Evolutionary conservation across 2,888 invertebrate species (phyloP).

Genomic region (Seira musarum): DNA sequence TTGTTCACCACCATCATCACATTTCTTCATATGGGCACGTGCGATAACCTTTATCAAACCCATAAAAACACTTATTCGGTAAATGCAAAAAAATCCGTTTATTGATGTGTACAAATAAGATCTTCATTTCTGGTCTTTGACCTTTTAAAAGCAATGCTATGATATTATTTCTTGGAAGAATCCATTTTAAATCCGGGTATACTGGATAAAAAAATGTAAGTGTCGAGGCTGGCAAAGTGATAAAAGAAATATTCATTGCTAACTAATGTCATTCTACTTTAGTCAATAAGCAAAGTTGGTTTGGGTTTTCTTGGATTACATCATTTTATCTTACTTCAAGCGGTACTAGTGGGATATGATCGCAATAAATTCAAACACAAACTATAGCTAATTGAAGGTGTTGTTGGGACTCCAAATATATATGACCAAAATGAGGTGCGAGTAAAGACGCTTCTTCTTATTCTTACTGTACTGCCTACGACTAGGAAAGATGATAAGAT

Average conservation of each 20-base stretch:
- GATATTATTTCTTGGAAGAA: not conserved
- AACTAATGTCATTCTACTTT: not conserved
- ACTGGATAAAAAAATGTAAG: not conserved
- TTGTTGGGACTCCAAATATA: too few relatives aligned
- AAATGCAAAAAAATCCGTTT: not conserved
- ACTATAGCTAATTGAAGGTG: too few relatives aligned
- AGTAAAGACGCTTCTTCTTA: too few relatives aligned
- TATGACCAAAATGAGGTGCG: too few relatives aligned
- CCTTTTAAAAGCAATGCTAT: not conserved
- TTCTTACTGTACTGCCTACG: too few relatives aligned
- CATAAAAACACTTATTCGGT: not conserved
- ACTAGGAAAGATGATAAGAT: too few relatives aligned
- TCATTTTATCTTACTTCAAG: not conserved
- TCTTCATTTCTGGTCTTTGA: conserved; percentile 5
- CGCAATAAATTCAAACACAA: too few relatives aligned
- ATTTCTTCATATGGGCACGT: not conserved
- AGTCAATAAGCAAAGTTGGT: not conserved
- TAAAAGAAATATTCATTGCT: not conserved
- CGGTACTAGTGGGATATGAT: too few relatives aligned
- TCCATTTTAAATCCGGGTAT: conserved; percentile 6
- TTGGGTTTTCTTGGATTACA: not conserved
- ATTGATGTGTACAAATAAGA: not conserved
- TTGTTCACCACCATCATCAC: too few relatives aligned
- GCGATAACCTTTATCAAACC: conserved; percentile 5
- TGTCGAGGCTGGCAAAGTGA: not conserved